Evolutionary conservation across 2,888 invertebrate species (phyloP), one percentile per base, ranked within the genome.

Genomic region (Diaperis boleti): DNA sequence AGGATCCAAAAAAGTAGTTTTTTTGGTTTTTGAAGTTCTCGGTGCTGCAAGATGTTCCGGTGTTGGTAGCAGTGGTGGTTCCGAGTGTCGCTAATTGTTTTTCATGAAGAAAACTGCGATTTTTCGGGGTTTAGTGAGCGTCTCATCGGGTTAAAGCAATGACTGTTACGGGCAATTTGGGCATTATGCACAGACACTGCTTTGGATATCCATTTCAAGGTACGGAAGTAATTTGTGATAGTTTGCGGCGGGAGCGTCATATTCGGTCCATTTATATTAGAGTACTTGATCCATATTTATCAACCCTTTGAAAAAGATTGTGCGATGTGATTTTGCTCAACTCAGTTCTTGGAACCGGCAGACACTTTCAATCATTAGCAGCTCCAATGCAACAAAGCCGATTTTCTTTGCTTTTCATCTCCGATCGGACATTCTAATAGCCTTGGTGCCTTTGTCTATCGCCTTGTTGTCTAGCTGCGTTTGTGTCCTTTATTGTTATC

Each of bases 151-250:
- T 29, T 49, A 14, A 42, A 64, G 75, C 72, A 70, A 82, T 82
- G 82, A 82, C 82, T 69, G 81, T 82, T 62, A 81, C 81, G 59
- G 79, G 80, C 57, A 80, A 80, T 73, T 79, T 81, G 74, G 81
- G 81, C 74, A 81, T 81, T 72, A 82, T 82, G 82, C 81, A 81
- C 70, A 74, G 82, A 70, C 81, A 81, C 44, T 81, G 81, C 73
- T 82, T 82, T 74, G 82, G 81, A 79, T 82, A 82, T 74, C 81
- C 82, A 44, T 82, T 82, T 76, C 82, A 82, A 82, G 82, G 82
- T 82, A 76, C 42, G 18, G 11, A 26, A 26, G n/a, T 8, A 26
- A 20, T n/a, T n/a, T n/a, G n/a, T n/a, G n/a, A n/a, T n/a, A n/a
- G n/a, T n/a, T n/a, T n/a, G n/a, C n/a, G n/a, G n/a, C n/a, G n/a